phyloP scores from a whole-genome alignment of 2,113 vertebrate genomes.

The Candoia aspera region DNA sequence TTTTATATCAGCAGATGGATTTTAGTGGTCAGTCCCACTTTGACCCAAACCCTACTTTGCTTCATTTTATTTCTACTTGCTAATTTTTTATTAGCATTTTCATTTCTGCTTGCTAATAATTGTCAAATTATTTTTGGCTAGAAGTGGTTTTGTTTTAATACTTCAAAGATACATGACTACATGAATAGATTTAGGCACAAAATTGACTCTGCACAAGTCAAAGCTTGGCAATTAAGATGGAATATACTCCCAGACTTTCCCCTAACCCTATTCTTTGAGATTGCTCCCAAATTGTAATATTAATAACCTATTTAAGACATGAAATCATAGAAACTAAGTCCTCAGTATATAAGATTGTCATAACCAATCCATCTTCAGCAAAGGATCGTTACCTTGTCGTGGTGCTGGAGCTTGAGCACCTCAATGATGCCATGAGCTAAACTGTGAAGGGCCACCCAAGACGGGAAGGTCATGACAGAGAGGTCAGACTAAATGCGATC shows the following conservation, averaged over 20 bases:
- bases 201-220: not conserved
- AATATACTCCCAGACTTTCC: not conserved
- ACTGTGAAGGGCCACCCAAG: no score
- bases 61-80: slow-evolving; percentile 4
- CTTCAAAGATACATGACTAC: not conserved
- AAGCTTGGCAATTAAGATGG: not conserved
- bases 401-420: no score
- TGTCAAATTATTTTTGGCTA: not conserved
- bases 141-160: not conserved
- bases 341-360: not conserved
- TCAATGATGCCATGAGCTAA: no score
- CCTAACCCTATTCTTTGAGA: not conserved
- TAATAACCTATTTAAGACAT: not conserved
- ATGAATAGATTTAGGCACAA: not conserved
- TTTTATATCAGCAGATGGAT: not conserved
- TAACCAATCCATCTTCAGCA: no score
- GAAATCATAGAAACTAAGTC: not conserved
- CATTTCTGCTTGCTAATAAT: not conserved
- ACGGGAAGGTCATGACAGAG: no score
- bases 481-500: no score
- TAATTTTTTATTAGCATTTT: not conserved
- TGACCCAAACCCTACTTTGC: not conserved
- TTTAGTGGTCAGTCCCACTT: not conserved
- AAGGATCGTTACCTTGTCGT: no score
- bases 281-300: not conserved